Conservation (phyloP, 2,888 invertebrate genomes). For the Callyntrura guangdongensis region DNA sequence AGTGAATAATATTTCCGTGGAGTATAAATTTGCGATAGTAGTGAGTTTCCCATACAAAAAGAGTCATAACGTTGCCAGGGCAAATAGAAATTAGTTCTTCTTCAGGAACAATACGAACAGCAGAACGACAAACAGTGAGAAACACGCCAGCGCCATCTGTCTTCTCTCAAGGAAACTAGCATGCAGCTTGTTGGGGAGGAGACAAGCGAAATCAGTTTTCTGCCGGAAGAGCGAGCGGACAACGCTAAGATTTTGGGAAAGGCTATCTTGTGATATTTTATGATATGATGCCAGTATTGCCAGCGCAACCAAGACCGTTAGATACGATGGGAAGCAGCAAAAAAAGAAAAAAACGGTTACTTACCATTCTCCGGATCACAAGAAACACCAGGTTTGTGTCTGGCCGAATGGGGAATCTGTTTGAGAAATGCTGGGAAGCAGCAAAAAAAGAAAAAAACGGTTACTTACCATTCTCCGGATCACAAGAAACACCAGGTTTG, state of each 20-base stretch:
- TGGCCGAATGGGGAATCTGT: slow-evolving; percentile 89
- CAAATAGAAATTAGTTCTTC: no score
- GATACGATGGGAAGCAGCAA: background rate
- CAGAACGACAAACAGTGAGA: no score
- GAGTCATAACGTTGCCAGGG: background rate
- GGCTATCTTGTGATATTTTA: background rate
- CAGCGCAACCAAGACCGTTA: no score
- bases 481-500: slow-evolving; percentile 77
- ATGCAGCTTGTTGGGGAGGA: background rate
- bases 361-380: slow-evolving; percentile 83
- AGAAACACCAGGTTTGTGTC: slow-evolving; percentile 73
- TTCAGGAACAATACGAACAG: no score
- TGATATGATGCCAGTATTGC: no score
- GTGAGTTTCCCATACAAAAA: no score
- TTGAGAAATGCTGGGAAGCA: slow-evolving; percentile 86
- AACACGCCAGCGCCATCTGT: background rate
- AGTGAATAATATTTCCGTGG: background rate
- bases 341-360: slow-evolving; percentile 31
- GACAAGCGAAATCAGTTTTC: background rate
- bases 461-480: slow-evolving; percentile 82
- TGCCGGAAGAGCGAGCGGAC: slow-evolving; percentile 69
- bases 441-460: background rate
- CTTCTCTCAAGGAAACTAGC: background rate
- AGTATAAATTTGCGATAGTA: no score
- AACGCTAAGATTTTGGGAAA: slow-evolving; percentile 4